A percentile compares a stretch with the other conserved stretches of the same genome.
Evolutionary conservation across 2,113 vertebrate genomes (phyloP).

Genomic region (Notothenia coriiceps): DNA sequence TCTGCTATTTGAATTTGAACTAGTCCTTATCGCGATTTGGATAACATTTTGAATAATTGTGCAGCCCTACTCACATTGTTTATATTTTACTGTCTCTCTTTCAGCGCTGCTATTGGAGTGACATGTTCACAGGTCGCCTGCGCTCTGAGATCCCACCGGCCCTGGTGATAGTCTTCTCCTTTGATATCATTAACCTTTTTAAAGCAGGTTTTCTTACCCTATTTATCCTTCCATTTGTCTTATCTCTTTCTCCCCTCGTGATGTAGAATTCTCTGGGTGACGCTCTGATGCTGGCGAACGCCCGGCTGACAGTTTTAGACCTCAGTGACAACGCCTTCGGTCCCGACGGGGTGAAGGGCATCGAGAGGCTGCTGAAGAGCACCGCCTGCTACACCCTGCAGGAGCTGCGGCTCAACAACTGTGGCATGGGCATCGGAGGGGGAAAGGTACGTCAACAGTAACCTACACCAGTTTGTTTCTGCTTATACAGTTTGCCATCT

Average conservation of each 20-base stretch:
- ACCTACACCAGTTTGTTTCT: too few species aligned
- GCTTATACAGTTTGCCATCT: too few species aligned
- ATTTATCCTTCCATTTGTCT: not conserved
- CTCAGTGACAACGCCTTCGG: slow-evolving; percentile 99
- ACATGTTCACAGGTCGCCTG: slow-evolving; percentile 98
- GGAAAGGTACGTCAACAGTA: slow-evolving; percentile 88
- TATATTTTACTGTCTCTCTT: not conserved
- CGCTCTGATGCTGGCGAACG: slow-evolving; percentile 90
- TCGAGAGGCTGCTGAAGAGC: slow-evolving; percentile 93
- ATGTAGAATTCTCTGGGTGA: slow-evolving; percentile 92
- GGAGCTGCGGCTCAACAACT: slow-evolving; percentile 97
- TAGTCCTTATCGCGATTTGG: too few species aligned
- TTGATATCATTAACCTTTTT: too few species aligned
- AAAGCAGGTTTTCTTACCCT: not conserved
- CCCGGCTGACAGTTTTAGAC: slow-evolving; percentile 92
- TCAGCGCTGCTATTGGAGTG: slow-evolving; percentile 97
- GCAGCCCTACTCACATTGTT: not conserved
- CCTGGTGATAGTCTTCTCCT: slow-evolving; percentile 84
- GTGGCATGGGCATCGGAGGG: slow-evolving; percentile 97
- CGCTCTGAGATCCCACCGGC: slow-evolving; percentile 96
- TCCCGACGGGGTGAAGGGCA: slow-evolving; percentile 94
- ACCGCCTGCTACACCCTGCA: slow-evolving; percentile 89
- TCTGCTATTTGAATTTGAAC: too few species aligned
- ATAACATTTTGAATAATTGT: too few species aligned
- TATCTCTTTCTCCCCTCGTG: slow-evolving; percentile 4